These are phyloP conservation scores for Phyllostomus hastatus DNA, from an alignment of 2,113 vertebrate species.

Conservation along the genomic window DNA sequence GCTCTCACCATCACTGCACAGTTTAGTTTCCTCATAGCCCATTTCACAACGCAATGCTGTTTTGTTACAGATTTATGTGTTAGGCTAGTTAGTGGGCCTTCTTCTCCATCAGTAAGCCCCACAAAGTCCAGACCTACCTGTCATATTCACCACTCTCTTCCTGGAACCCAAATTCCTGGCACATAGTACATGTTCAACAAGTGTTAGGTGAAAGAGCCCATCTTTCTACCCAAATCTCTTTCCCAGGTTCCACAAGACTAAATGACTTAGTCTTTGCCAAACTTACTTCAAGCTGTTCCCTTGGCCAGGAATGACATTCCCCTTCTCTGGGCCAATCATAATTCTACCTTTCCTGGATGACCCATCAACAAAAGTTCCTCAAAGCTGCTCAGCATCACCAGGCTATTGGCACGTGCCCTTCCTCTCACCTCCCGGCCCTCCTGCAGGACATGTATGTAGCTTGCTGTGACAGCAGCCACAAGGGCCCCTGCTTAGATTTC, in stretches of 20 bases:
- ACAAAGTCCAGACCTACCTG: not conserved
- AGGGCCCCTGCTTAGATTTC: not conserved
- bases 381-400: not conserved
- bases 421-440: not conserved
- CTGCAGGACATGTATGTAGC: accelerated
- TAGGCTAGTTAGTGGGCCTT: not conserved
- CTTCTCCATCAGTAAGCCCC: not conserved
- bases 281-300: not conserved
- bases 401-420: not conserved
- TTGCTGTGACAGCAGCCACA: not conserved
- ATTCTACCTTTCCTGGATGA: not conserved
- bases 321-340: not conserved
- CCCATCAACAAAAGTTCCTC: not conserved
- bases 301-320: not conserved
- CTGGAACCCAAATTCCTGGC: too few relatives aligned
- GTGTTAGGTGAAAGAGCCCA: not conserved
- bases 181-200: not conserved
- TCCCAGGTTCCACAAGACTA: not conserved
- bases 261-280: not conserved
- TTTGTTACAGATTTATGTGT: not conserved
- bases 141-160: not conserved
- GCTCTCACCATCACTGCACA: accelerated
- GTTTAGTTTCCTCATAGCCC: not conserved
- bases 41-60: not conserved
- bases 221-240: not conserved